Conservation (phyloP, 2,888 invertebrate genomes). For the Mechanitis messenoides region DNA sequence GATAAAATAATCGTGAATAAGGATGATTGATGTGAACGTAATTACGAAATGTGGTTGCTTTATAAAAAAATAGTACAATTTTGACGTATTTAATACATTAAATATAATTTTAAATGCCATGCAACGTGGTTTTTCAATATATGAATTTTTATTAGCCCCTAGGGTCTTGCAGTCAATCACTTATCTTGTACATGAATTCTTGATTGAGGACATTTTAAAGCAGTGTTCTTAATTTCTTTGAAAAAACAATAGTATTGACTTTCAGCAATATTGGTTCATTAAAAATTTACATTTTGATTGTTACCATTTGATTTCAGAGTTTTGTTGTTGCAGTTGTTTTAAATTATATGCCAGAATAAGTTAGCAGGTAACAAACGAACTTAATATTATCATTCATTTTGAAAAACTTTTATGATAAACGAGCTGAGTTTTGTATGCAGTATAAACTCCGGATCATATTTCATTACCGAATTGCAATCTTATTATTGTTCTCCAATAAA, state of each 20-base stretch:
- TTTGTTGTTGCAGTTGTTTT: slow-evolving; percentile 11
- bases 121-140: too few relatives aligned
- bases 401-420: slow-evolving; percentile 61
- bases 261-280: slow-evolving; percentile 45
- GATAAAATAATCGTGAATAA: too few relatives aligned
- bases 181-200: too few relatives aligned
- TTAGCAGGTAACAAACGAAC: slow-evolving; percentile 41
- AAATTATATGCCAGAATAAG: slow-evolving; percentile 18
- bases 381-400: slow-evolving; percentile 62
- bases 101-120: too few relatives aligned
- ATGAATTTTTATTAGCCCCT: too few relatives aligned
- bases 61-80: too few relatives aligned
- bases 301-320: slow-evolving; percentile 22
- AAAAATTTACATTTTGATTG: slow-evolving; percentile 42
- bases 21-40: too few relatives aligned
- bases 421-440: slow-evolving; percentile 52
- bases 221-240: too few relatives aligned
- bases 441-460: slow-evolving; percentile 47
- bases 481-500: neutral
- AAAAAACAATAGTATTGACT: slow-evolving; percentile 34
- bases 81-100: too few relatives aligned
- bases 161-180: too few relatives aligned
- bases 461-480: slow-evolving; percentile 22
- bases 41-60: too few relatives aligned
- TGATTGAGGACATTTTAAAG: too few relatives aligned